These are phyloP conservation scores for Poeciliopsis occidentalis DNA, from an alignment of 2,113 vertebrate species.

Conservation along the genomic window DNA sequence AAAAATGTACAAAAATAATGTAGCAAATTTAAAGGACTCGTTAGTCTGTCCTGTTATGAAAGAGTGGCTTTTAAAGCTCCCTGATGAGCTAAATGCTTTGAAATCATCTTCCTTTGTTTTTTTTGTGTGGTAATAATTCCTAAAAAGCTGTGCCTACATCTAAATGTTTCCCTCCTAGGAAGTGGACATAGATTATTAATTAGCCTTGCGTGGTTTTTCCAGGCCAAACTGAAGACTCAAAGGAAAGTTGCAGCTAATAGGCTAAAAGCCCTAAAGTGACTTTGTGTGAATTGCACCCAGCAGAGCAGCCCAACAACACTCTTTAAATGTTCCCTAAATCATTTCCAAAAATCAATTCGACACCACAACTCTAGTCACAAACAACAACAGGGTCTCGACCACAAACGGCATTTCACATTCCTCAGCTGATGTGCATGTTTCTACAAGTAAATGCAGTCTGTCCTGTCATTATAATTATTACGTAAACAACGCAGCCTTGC, in stretches of 20 bases:
- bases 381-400: neutral
- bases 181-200: neutral
- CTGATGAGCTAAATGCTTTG: too few species aligned
- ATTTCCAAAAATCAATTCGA: slow-evolving; percentile 9
- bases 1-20: neutral
- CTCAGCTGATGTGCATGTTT: slow-evolving; percentile 9
- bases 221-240: neutral
- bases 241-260: neutral
- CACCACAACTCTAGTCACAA: slow-evolving; percentile 4
- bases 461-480: slow-evolving; percentile 4
- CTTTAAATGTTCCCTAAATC: slow-evolving; percentile 19
- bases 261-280: slow-evolving; percentile 15
- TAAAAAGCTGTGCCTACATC: neutral
- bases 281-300: slow-evolving; percentile 17
- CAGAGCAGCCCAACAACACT: slow-evolving; percentile 5
- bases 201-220: slow-evolving; percentile 9
- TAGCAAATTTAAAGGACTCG: neutral
- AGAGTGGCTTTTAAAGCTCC: neutral
- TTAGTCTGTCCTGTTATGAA: neutral
- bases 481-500: slow-evolving; percentile 7
- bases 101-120: too few species aligned
- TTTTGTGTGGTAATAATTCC: too few species aligned
- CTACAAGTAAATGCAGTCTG: slow-evolving; percentile 2
- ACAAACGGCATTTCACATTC: neutral
- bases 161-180: neutral